These are phyloP conservation scores for Carcinoscorpius rotundicauda DNA, from an alignment of 1,140 invertebrate genomes.

Conservation along the genomic window DNA sequence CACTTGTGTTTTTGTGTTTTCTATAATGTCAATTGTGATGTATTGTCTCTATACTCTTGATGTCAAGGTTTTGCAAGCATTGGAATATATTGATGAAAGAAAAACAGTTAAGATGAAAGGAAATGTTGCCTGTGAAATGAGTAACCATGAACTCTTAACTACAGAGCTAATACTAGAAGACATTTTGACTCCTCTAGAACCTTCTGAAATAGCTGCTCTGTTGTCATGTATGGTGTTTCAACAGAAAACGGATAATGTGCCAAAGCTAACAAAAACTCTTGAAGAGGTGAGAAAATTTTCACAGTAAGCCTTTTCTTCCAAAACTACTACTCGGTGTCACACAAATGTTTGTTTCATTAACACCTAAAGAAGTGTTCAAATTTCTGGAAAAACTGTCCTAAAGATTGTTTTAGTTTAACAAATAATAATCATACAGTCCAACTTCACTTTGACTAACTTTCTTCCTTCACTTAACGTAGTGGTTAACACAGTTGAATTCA, in stretches of 20 bases:
- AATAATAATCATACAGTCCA: too few species aligned
- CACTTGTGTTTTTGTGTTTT: too few species aligned
- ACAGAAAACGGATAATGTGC: constrained; percentile 49
- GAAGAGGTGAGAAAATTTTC: constrained; percentile 1
- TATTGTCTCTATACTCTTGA: too few species aligned
- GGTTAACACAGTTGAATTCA: too few species aligned
- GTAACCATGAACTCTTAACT: constrained; percentile 79
- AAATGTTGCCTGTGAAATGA: constrained; percentile 89
- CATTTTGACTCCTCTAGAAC: constrained; percentile 52
- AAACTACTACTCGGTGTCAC: too few species aligned
- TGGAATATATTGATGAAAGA: constrained; percentile 54
- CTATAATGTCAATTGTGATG: too few species aligned
- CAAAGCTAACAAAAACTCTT: constrained; percentile 20
- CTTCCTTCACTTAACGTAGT: too few species aligned
- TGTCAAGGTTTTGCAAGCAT: constrained; percentile 50
- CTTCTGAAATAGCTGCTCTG: constrained; percentile 83
- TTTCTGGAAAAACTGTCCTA: too few species aligned
- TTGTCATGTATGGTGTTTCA: constrained; percentile 87
- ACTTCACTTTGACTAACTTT: too few species aligned
- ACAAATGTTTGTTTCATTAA: too few species aligned
- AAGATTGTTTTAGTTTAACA: too few species aligned
- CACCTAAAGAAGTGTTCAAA: too few species aligned
- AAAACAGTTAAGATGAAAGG: constrained; percentile 72
- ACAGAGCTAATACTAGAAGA: constrained; percentile 94
- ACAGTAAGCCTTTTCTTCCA: not conserved